Percentiles rank a stretch among this genome's conserved stretches.
Evolutionary conservation across 2,888 invertebrate genomes (phyloP).

Genomic region (Heteromurus nitidus): DNA sequence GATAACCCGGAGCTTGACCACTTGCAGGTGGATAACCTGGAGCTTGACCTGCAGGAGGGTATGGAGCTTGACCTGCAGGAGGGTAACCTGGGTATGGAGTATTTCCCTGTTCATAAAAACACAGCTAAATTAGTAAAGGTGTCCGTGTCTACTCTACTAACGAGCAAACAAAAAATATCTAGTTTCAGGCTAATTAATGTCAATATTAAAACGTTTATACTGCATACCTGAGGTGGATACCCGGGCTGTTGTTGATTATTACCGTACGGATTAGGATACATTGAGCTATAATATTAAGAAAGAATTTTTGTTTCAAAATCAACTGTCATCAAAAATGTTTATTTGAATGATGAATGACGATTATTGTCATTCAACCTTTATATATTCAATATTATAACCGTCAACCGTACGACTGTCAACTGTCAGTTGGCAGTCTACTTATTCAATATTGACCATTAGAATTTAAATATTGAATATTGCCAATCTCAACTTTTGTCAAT

Average conservation of each 20-base stretch:
- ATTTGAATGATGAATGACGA: not conserved
- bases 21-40: constrained; percentile 38
- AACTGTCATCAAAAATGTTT: not conserved
- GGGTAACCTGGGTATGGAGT: not conserved
- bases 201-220: not conserved
- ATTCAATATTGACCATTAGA: no score
- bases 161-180: not conserved
- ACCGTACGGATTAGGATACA: constrained; percentile 65
- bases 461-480: no score
- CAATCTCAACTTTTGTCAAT: no score
- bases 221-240: constrained; percentile 35
- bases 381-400: not conserved
- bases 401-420: not conserved
- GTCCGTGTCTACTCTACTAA: not conserved
- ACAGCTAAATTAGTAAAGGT: not conserved
- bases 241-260: constrained; percentile 52
- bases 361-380: no score
- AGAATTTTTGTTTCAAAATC: not conserved
- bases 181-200: not conserved
- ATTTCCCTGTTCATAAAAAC: no score
- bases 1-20: constrained; percentile 48
- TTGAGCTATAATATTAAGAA: constrained; percentile 11
- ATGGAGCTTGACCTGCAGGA: constrained; percentile 25
- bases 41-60: constrained; percentile 22
- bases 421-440: not conserved